These are phyloP conservation scores for Bryconaethiops microstoma DNA, from an alignment of 2,797 vertebrate species.

Conservation along the genomic window DNA sequence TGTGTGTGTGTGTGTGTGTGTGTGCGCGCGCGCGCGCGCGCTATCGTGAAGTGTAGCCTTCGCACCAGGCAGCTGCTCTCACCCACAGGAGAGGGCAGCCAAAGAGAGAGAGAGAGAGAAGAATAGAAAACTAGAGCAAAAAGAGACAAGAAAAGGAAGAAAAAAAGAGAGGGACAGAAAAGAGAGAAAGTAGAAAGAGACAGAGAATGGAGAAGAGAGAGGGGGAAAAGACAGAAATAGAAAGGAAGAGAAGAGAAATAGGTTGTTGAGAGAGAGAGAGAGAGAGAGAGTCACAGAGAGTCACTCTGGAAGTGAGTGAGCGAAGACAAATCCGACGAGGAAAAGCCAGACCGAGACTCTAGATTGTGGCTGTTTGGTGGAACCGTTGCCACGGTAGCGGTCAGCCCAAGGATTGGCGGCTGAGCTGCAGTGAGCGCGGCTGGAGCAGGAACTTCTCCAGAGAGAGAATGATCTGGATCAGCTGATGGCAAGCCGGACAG, in stretches of 20 bases:
- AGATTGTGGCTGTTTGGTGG: neutral
- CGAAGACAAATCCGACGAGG: neutral
- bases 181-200: slow-evolving; percentile 37
- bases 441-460: neutral
- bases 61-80: slow-evolving; percentile 50
- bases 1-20: slow-evolving; percentile 51
- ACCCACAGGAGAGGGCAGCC: slow-evolving; percentile 37
- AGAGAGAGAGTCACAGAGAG: neutral
- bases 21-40: slow-evolving; percentile 26
- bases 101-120: slow-evolving; percentile 19
- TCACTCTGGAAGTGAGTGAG: neutral
- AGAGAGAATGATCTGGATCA: neutral
- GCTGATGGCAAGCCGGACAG: neutral
- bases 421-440: neutral
- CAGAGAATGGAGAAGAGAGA: neutral
- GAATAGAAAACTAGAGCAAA: slow-evolving; percentile 48
- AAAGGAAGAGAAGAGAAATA: slow-evolving; percentile 51
- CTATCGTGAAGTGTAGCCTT: slow-evolving; percentile 50
- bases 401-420: neutral
- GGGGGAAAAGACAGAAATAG: neutral
- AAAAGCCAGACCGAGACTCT: neutral
- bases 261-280: slow-evolving; percentile 6
- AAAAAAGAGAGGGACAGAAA: slow-evolving; percentile 36
- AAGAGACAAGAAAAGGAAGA: slow-evolving; percentile 47
- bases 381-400: neutral